These are phyloP conservation scores for Cydia splendana DNA, from an alignment of 1,140 invertebrate genomes.

Conservation along the genomic window DNA sequence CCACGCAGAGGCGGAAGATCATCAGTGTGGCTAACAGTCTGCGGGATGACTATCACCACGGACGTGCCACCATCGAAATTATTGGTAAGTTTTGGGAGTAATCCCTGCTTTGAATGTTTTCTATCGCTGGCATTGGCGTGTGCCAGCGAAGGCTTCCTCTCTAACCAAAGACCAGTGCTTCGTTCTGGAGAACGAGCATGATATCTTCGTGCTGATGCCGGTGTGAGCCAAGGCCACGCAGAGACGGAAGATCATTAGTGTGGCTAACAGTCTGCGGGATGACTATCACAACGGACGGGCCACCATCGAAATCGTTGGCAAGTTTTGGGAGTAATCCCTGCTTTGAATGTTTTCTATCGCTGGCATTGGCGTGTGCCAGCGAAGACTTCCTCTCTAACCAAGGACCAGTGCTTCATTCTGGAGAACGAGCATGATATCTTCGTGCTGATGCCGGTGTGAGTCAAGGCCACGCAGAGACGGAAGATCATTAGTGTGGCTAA, in stretches of 20 bases:
- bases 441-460: constrained; percentile 87
- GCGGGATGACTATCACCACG: constrained; percentile 91
- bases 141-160: constrained; percentile 68
- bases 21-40: constrained; percentile 90
- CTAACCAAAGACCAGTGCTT: constrained; percentile 96
- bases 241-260: constrained; percentile 87
- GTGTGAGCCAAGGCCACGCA: constrained; percentile 85
- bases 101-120: too few species aligned
- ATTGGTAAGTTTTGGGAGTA: not conserved
- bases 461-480: constrained; percentile 86
- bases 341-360: too few species aligned
- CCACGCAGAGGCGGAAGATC: constrained; percentile 88
- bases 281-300: constrained; percentile 91
- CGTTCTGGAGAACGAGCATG: constrained; percentile 90
- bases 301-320: constrained; percentile 75
- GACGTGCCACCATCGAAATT: constrained; percentile 83
- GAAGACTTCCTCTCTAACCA: constrained; percentile 85
- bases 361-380: constrained; percentile 50
- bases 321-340: not conserved
- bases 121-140: constrained; percentile 9
- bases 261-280: constrained; percentile 90
- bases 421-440: constrained; percentile 91
- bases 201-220: constrained; percentile 91
- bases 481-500: constrained; percentile 91
- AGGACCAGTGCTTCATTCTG: constrained; percentile 94